Base-by-base conservation (phyloP, 2,113 vertebrate genomes). In the Pandion haliaetus region DNA sequence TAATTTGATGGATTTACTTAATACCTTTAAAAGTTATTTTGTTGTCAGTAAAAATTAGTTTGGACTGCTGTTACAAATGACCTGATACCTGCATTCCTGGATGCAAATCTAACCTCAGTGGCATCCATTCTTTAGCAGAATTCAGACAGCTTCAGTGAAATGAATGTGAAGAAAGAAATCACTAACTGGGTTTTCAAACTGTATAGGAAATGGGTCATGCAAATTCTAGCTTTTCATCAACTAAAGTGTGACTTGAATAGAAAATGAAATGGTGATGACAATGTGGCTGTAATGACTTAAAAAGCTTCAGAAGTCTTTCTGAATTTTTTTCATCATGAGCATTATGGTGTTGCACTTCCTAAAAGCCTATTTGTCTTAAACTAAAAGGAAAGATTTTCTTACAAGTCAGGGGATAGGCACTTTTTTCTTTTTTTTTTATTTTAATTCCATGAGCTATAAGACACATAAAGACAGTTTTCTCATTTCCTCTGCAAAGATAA, bases 381-480 rank as follows among this genome's bases (percentile, higher is more conserved):
- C n/a, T 71, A 82, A 95, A 93, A 88, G 4, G 55, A 90, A 82
- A 71, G 6, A 81, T 59, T 82, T 90, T 88, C 66, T 52, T 82
- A 16, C 26, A 86, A 92, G 23, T 91, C 52, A 76, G 63, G n/a
- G 38, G 14, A 93, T 82, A 10, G 82, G 25, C 3, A 13, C 3
- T 6, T n/a, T 44, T 20, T 8, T 14, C 2, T 12, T 15, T 21
- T 24, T 6, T 28, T 29, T 11, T 14, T 24, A 55, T 34, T 62
- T 49, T 82, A 61, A 82, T 87, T 90, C 71, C 36, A 61, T 74
- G 32, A 84, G 28, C 38, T 69, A 32, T 91, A 93, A 86, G 59
- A 95, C 80, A 96, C 96, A 90, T 90, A 92, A 93, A 89, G 89
- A 79, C 76, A 82, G 45, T 94, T 96, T 95, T 97, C 91, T 95